A percentile compares a stretch with the other conserved stretches of the same genome.
These are phyloP conservation scores for Amblyraja radiata DNA, from an alignment of 2,797 vertebrate genomes.

Conservation along the genomic window DNA sequence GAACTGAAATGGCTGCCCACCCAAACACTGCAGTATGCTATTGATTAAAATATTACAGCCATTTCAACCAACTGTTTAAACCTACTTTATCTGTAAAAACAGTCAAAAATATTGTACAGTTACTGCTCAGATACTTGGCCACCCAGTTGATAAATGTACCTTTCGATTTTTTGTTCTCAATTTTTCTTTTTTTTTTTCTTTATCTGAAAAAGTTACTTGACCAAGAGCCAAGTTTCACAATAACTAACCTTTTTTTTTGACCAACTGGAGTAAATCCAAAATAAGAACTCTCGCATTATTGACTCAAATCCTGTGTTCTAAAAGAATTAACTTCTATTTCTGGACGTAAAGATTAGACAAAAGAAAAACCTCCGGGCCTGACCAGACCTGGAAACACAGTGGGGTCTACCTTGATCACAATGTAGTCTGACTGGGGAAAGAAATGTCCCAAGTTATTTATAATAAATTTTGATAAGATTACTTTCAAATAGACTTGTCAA, in stretches of 20 bases:
- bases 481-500: conserved; percentile 7
- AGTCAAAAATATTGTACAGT: not conserved
- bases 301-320: conserved; percentile 32
- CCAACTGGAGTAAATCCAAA: conserved; percentile 26
- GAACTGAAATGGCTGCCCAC: too few relatives aligned
- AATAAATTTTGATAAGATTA: conserved; percentile 28
- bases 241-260: conserved; percentile 1
- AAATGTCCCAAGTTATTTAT: conserved; percentile 20
- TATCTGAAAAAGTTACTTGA: conserved; percentile 27
- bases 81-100: not conserved
- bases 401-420: not conserved
- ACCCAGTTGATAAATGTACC: conserved; percentile 7
- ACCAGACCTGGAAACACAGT: not conserved
- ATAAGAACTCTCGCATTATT: conserved; percentile 24
- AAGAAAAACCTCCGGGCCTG: not conserved
- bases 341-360: conserved; percentile 26
- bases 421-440: not conserved
- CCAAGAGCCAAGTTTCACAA: conserved; percentile 7
- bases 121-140: not conserved
- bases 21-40: too few relatives aligned
- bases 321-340: conserved; percentile 34
- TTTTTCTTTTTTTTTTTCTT: not conserved
- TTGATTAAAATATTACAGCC: not conserved
- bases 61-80: not conserved
- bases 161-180: conserved; percentile 1